phyloP scores from a whole-genome alignment of 2,113 vertebrate genomes.

The Emydura subglobosa region DNA sequence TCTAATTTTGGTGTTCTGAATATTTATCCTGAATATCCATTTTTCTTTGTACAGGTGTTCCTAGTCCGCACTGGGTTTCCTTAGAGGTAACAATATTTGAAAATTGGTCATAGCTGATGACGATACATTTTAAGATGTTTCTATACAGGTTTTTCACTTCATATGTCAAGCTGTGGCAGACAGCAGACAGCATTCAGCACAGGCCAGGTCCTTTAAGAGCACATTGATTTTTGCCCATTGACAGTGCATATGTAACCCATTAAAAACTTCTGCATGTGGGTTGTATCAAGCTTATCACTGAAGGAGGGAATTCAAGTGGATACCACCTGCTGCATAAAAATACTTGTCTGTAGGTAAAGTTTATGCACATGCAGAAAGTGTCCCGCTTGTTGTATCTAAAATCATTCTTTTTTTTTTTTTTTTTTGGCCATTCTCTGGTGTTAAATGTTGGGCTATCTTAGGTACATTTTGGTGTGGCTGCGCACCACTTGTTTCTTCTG shows the following conservation, averaged over 20 bases:
- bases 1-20: neutral
- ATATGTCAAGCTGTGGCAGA: neutral
- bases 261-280: neutral
- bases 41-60: neutral
- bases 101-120: neutral
- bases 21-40: neutral
- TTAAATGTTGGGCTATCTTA: neutral
- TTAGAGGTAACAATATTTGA: neutral
- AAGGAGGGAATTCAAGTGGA: neutral
- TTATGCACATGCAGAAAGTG: neutral
- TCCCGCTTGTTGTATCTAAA: neutral
- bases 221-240: neutral
- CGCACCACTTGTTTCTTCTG: neutral
- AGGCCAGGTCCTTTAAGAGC: neutral
- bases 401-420: neutral
- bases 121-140: neutral
- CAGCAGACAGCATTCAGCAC: neutral
- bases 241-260: neutral
- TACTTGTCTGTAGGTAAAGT: neutral
- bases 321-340: neutral
- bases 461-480: neutral
- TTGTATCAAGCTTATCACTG: neutral
- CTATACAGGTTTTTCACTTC: neutral
- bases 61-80: rapidly evolving
- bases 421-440: neutral